Evolutionary conservation across 2,113 vertebrate species (phyloP), one percentile per base, ranked within the genome.

Genomic region (Oreotrochilus melanogaster): DNA sequence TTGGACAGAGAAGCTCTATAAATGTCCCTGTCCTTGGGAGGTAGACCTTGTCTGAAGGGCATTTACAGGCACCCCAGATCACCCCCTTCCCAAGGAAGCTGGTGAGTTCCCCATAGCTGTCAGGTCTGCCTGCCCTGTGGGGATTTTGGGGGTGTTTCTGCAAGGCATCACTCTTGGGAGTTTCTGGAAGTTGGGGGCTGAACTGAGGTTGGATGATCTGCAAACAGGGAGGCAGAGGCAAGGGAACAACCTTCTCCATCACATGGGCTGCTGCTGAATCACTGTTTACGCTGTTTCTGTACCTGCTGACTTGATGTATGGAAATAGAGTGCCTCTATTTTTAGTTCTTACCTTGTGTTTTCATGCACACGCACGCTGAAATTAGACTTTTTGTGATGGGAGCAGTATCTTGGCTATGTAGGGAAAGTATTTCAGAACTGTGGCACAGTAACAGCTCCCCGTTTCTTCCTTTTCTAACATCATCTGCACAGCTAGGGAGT

Each of bases 271-370:
- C 60, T 97, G 95, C 95, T 96, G 94, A 97, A 84, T 97, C 95
- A 97, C 94, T 88, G 91, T 91, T 96, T 91, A 78, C 43, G 37
- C 91, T 50, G 76, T 35, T 90, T 84, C 86, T 4, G 24, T 95
- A 94, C 94, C 95, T 96, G 88, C 95, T 97, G 94, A 93, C 83
- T 93, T 0, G 5, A 78, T 81, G 86, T 43, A 7, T 86, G 83
- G 91, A 96, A 97, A 93, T 93, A 91, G 92, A 64, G 65, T 94
- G 22, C 56, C 39, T 90, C 92, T 97, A 96, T 95, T 91, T 95
- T 94, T 94, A 96, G 96, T 60, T 27, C 72, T 76, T 97, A 93
- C 95, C 88, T 95, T 96, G 92, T 86, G 88, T 91, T 56, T 86
- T 97, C 82, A 62, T 83, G 92, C 88, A 86, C 82, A 51, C 7